Base-by-base conservation (phyloP, 2,113 vertebrate species). In the Recurvirostra avosetta region DNA sequence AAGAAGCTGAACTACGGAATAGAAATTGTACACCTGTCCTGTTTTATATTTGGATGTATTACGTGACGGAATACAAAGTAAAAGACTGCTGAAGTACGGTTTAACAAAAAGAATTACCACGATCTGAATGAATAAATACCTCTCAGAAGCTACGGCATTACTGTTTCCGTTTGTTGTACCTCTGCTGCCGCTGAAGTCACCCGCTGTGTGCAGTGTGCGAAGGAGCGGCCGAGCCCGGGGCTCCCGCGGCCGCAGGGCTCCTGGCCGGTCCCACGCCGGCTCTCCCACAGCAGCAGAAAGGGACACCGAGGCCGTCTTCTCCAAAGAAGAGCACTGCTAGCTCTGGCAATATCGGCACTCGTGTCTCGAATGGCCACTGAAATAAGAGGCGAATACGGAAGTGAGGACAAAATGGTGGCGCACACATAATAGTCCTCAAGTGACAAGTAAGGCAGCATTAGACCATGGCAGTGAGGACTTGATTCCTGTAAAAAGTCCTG, bases 81-180 rank as follows among this genome's bases (percentile, higher is more conserved):
- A 86, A 89, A 96, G 92, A 78, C 67, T 56, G 85, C 65, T 70
- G 41, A 97, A 91, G 65, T 85, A 76, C 49, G 86, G 14, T 79
- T 96, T 76, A 15, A 87, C 76, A 87, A 74, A 45, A 94, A 84
- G 59, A 66, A 63, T 26, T 52, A 66, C 43, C 41, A 32, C 36
- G 34, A 91, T 95, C 83, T 87, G 66, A 95, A 94, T 96, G 32
- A 97, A 92, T 97, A 97, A 97, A 96, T 96, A 90, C 83, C 74
- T 97, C 96, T 77, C 72, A 83, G 91, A 97, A 95, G 71, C 55
- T 77, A 81, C 74, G 94, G 56, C 72, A 94, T 93, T 93, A 56
- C 32, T n/a, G 92, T 97, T 93, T 62, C 67, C 36, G 45, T 97
- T 96, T 94, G 62, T 70, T 80, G 73, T 94, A 38, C 43, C 49